Evolutionary conservation across 1,140 invertebrate genomes (phyloP).

Genomic region (Popillia japonica): DNA sequence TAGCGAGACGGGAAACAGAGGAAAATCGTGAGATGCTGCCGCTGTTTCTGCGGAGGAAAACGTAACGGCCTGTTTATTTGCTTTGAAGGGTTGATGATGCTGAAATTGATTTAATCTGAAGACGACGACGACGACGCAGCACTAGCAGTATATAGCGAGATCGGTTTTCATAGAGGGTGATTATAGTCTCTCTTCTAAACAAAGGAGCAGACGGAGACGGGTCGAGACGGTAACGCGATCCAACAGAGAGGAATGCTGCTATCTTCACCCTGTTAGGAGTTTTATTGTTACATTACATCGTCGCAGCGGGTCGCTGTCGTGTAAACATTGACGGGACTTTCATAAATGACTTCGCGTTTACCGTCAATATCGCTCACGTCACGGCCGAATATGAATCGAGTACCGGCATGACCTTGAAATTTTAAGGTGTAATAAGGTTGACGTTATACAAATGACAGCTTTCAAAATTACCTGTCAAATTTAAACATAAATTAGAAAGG

Average conservation of each 20-base stretch:
- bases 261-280: background rate
- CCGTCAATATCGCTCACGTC: background rate
- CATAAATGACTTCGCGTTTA: background rate
- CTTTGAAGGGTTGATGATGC: constrained; percentile 14
- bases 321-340: constrained; percentile 8
- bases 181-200: constrained; percentile 14
- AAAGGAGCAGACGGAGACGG: background rate
- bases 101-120: constrained; percentile 15
- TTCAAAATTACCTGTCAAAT: too few species aligned
- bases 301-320: background rate
- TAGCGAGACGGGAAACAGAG: constrained; percentile 13
- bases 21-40: background rate
- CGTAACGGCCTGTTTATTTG: constrained; percentile 9
- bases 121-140: background rate
- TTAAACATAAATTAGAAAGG: too few species aligned
- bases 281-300: background rate
- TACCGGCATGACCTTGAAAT: too few species aligned
- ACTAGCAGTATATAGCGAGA: background rate
- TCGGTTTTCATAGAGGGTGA: constrained; percentile 3
- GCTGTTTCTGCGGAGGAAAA: background rate
- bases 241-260: background rate
- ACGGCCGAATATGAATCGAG: too few species aligned
- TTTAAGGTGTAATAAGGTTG: too few species aligned
- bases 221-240: background rate
- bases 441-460: too few species aligned